A percentile compares a stretch with the other conserved stretches of the same genome.
phyloP scores from a whole-genome alignment of 2,888 invertebrate genomes.

The Priocnemis perturbator region DNA sequence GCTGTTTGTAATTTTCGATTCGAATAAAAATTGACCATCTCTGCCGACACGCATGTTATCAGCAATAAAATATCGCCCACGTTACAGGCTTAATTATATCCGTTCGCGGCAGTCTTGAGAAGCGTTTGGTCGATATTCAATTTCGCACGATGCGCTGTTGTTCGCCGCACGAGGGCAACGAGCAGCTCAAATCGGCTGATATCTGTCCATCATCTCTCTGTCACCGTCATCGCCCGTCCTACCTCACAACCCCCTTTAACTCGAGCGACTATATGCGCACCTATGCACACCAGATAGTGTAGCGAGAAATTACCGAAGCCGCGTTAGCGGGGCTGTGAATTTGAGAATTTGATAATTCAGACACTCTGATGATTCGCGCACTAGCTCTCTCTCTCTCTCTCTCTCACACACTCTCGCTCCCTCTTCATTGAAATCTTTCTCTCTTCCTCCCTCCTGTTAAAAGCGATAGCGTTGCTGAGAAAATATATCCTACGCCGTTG shows the following conservation, averaged over 20 bases:
- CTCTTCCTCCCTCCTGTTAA: constrained; percentile 6
- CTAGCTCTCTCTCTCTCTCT: constrained; percentile 7
- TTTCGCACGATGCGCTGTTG: constrained; percentile 45
- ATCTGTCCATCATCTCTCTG: constrained; percentile 29
- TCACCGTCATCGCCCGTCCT: constrained; percentile 29
- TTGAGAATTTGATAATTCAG: too few relatives aligned
- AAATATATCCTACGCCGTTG: too few relatives aligned
- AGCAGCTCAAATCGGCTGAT: constrained; percentile 9
- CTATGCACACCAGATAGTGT: too few relatives aligned
- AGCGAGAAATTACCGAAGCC: constrained; percentile 13
- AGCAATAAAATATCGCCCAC: too few relatives aligned
- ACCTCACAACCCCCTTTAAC: neutral
- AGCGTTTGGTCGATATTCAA: constrained; percentile 49
- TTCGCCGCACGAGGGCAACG: constrained; percentile 14
- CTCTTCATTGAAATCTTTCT: neutral
- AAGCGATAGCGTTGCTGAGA: constrained; percentile 19
- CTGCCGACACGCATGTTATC: too few relatives aligned
- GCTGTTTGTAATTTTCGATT: too few relatives aligned
- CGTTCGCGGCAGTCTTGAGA: constrained; percentile 48
- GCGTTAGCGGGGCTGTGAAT: neutral
- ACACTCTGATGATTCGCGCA: constrained; percentile 11
- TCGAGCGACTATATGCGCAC: too few relatives aligned
- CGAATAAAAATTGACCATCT: too few relatives aligned
- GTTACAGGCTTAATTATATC: too few relatives aligned
- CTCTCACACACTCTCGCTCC: neutral